A percentile compares a stretch with the other conserved stretches of the same genome.
Conservation (phyloP, 1,140 invertebrate genomes). For the Aphaenogaster ashmeadi region DNA sequence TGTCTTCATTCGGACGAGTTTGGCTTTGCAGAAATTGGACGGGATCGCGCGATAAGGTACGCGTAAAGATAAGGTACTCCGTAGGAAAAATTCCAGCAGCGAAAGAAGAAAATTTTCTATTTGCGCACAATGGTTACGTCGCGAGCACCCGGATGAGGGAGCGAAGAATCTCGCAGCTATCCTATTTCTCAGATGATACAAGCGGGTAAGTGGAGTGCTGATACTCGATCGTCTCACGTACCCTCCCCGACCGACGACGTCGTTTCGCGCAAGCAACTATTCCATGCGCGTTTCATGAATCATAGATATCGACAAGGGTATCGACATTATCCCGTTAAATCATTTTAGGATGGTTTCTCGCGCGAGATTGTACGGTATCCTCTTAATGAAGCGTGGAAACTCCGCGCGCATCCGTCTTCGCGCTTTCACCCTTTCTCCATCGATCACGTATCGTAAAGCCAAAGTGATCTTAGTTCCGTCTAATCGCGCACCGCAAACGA, state of each 20-base stretch:
- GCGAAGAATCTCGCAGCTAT: conserved; percentile 38
- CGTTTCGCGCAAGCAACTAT: neutral
- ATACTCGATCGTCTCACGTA: conserved; percentile 46
- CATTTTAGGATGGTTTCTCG: conserved; percentile 3
- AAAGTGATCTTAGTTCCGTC: conserved; percentile 30
- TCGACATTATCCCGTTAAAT: conserved; percentile 45
- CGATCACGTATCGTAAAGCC: conserved; percentile 51
- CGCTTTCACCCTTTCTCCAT: conserved; percentile 60
- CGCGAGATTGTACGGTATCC: conserved; percentile 1
- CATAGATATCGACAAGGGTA: conserved; percentile 40
- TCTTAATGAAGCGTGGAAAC: conserved; percentile 45
- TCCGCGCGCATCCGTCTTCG: conserved; percentile 32
- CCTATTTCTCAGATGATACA: conserved; percentile 50
- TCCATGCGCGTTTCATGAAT: conserved; percentile 44
- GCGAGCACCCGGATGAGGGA: neutral
- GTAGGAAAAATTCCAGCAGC: neutral
- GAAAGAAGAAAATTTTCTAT: conserved; percentile 19
- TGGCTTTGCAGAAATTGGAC: neutral
- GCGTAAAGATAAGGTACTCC: neutral
- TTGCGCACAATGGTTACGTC: conserved; percentile 14
- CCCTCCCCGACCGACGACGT: neutral
- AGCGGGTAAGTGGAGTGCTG: conserved; percentile 31
- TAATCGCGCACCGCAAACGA: conserved; percentile 55
- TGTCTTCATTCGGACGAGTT: neutral
- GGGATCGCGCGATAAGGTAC: neutral